phyloP scores from a whole-genome alignment of 2,113 vertebrate species.

The Hippotragus niger region DNA sequence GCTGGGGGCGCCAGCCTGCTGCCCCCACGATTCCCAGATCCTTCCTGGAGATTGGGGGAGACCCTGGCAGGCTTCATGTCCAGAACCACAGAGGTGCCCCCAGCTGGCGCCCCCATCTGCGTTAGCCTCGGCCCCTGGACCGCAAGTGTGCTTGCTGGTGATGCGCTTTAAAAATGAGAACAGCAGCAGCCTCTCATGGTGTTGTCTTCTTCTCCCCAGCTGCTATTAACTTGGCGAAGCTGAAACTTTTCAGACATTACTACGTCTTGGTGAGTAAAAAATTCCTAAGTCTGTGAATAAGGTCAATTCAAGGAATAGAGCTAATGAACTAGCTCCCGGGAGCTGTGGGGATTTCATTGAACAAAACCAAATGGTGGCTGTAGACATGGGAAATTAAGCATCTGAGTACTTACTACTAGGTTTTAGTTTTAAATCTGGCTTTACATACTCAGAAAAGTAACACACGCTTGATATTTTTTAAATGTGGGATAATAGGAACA shows the following conservation, averaged over 20 bases:
- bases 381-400: neutral
- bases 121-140: neutral
- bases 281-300: neutral
- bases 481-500: neutral
- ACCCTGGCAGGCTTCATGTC: neutral
- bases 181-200: neutral
- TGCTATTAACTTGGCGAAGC: slow-evolving; percentile 90
- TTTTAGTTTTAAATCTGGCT: neutral
- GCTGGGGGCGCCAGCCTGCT: neutral
- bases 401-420: neutral
- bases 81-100: neutral
- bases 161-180: neutral
- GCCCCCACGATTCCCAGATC: neutral
- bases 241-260: slow-evolving; percentile 93
- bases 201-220: slow-evolving; percentile 78
- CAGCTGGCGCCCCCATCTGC: neutral
- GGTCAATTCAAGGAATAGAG: neutral
- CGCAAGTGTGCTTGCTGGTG: neutral
- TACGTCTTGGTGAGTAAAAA: slow-evolving; percentile 89
- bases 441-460: neutral
- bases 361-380: neutral
- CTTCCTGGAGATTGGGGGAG: neutral
- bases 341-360: neutral
- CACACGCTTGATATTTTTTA: neutral
- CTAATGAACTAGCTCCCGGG: neutral